Percentiles rank a stretch among this genome's conserved stretches.
phyloP scores from a whole-genome alignment of 1,140 invertebrate genomes.

The Neodiprion lecontei region DNA sequence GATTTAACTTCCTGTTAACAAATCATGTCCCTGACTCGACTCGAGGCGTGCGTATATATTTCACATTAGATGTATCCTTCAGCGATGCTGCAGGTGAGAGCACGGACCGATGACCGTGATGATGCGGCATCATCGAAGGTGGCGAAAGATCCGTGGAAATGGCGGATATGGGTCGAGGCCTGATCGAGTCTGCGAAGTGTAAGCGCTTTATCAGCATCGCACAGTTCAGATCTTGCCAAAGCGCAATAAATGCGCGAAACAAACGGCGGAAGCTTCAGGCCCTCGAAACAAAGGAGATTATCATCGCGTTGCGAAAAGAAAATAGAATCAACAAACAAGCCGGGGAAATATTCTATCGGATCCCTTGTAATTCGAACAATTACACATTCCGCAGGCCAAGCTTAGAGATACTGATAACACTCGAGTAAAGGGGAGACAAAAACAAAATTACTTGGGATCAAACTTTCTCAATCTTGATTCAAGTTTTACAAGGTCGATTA shows the following conservation, averaged over 20 bases:
- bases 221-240: neutral
- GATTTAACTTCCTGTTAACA: no score
- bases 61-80: no score
- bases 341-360: neutral
- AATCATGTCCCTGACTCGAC: no score
- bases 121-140: neutral
- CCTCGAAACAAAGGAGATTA: neutral
- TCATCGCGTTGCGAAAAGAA: neutral
- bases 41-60: no score
- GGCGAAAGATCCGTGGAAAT: neutral
- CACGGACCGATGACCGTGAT: neutral
- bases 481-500: no score
- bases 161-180: neutral
- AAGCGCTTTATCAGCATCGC: neutral
- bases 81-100: no score
- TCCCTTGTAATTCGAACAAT: neutral
- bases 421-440: no score
- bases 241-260: constrained; percentile 22
- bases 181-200: no score
- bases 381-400: no score
- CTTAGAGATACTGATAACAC: no score
- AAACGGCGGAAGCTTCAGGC: neutral
- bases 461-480: no score
- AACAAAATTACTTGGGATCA: no score
- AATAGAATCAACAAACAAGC: constrained; percentile 6